Evolutionary conservation across 2,113 vertebrate genomes (phyloP), one percentile per base, ranked within the genome.

Genomic region (Thryonomys swinderianus): DNA sequence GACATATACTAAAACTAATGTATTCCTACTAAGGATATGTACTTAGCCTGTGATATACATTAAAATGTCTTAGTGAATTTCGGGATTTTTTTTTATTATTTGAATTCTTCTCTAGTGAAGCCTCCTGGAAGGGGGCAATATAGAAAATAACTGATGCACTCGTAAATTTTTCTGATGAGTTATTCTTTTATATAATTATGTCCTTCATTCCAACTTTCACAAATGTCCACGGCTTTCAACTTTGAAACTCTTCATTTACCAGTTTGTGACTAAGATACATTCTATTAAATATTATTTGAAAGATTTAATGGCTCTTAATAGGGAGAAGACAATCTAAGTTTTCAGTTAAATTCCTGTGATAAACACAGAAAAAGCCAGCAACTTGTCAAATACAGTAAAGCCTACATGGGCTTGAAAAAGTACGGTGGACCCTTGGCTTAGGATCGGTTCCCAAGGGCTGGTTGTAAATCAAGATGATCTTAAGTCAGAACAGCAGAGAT

Each of bases 71-170:
- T 83, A 59, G 40, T 8, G 88, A 85, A 55, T n/a, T 7, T 84
- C 25, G n/a, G n/a, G n/a, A n/a, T 91, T 96, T 59, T 76, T 89
- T 88, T 67, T 71, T 45, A 67, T 78, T 92, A 12, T 82, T 95
- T 82, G 13, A 94, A 79, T 37, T 88, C n/a, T 87, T 90, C 25
- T 93, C 20, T 16, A 85, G 5, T 67, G 12, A 84, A 32, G 25
- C 11, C 6, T 91, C 6, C 32, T 90, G 53, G 45, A 93, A 87
- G 32, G 92, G 12, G 18, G 32, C 5, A 85, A 9, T 82, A 82
- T 81, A 84, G 45, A 81, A 90, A 94, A 85, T 80, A 93, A 85
- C 82, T 88, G 27, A 57, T 5, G 2, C 66, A n/a, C 42, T 79
- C 79, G 42, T 4, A 90, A 93, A 92, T 94, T 93, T 90, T 83